phyloP scores from a whole-genome alignment of 2,797 vertebrate genomes.

The Chiloscyllium punctatum region DNA sequence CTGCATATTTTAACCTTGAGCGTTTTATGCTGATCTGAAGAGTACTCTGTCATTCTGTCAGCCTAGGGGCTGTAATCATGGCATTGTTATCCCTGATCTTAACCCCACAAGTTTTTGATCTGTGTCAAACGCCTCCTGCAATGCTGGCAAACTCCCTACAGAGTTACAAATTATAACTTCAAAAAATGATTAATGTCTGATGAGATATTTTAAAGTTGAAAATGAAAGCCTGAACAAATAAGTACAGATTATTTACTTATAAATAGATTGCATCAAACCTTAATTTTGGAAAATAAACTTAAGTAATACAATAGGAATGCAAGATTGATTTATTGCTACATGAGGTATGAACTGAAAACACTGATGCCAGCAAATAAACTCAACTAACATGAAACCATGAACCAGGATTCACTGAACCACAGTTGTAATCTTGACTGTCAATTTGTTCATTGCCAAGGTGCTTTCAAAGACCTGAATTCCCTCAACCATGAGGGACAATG shows the following conservation, averaged over 20 bases:
- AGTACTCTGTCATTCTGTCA: background rate
- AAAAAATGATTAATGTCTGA: background rate
- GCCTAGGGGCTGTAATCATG: background rate
- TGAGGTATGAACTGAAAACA: background rate
- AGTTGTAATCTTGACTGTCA: background rate
- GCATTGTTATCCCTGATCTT: slow-evolving; percentile 6
- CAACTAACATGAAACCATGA: background rate
- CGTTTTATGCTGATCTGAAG: background rate
- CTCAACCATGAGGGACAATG: background rate
- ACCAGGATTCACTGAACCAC: background rate
- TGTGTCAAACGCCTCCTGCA: background rate
- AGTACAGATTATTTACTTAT: background rate
- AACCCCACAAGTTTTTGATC: background rate
- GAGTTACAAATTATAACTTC: background rate
- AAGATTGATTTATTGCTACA: background rate
- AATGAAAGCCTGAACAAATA: background rate
- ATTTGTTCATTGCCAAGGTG: background rate
- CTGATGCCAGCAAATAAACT: background rate
- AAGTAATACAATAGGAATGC: background rate
- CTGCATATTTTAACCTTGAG: slow-evolving; percentile 9
- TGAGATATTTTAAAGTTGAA: background rate
- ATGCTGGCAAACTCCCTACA: background rate
- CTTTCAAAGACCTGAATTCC: too few species aligned
- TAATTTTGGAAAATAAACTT: background rate
- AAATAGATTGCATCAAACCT: background rate